These are phyloP conservation scores for Anguilla marmorata DNA, from an alignment of 2,797 vertebrate species.

Conservation along the genomic window DNA sequence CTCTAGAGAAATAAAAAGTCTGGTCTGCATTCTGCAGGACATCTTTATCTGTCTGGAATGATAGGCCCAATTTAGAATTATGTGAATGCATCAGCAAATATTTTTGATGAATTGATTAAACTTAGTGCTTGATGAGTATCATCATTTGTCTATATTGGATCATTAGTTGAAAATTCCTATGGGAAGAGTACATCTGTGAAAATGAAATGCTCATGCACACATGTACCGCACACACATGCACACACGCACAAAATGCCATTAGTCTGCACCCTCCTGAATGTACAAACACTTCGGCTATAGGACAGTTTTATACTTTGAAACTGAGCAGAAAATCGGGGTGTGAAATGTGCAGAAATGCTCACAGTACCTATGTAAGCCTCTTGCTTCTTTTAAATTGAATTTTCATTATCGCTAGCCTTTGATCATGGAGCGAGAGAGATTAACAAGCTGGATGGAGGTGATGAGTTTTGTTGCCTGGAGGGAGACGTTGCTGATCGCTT, in stretches of 20 bases:
- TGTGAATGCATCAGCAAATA: background rate
- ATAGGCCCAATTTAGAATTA: background rate
- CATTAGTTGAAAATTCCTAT: conserved; percentile 7
- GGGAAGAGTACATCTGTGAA: background rate
- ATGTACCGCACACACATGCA: background rate
- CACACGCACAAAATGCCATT: background rate
- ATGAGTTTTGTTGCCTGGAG: background rate
- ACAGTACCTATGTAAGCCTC: background rate
- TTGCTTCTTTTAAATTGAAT: background rate
- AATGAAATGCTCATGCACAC: background rate
- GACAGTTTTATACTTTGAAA: background rate
- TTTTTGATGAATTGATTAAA: background rate
- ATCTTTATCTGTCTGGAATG: background rate
- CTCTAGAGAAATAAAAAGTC: background rate
- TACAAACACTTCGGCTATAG: background rate
- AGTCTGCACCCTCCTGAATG: background rate
- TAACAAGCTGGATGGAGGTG: background rate
- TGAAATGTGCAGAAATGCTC: background rate
- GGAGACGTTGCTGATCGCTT: background rate
- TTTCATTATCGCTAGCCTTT: background rate
- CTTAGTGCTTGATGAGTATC: conserved; percentile 13
- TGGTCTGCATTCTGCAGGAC: background rate
- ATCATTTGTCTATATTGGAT: conserved; percentile 10
- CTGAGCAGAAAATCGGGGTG: background rate
- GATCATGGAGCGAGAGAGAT: background rate